Conservation (phyloP, 2,797 vertebrate species). For the Gambusia yucatana region DNA sequence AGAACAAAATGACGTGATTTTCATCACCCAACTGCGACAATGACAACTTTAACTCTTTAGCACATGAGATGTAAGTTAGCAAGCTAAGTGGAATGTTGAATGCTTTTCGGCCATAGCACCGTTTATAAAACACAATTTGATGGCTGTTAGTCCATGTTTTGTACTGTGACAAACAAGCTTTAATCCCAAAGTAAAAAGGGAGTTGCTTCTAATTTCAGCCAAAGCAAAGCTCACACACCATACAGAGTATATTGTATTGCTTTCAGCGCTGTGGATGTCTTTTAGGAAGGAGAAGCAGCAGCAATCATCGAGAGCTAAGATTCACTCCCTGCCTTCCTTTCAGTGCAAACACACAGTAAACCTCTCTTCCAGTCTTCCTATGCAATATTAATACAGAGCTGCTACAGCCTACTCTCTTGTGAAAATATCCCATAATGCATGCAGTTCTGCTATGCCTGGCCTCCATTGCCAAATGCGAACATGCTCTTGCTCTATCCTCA, state of each 20-base stretch:
- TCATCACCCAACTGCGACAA: no score
- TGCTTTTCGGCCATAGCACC: no score
- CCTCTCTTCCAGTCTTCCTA: constrained; percentile 26
- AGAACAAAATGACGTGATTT: no score
- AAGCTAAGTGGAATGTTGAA: not conserved
- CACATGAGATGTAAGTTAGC: not conserved
- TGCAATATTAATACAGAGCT: constrained; percentile 57
- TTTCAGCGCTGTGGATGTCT: constrained; percentile 1
- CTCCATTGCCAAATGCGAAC: constrained; percentile 37
- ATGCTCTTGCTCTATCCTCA: constrained; percentile 29
- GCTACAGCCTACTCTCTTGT: constrained; percentile 49
- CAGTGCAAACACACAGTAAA: constrained; percentile 2
- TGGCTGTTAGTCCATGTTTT: not conserved
- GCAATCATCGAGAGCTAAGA: constrained; percentile 41
- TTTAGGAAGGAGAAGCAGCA: constrained; percentile 41
- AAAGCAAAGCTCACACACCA: not conserved
- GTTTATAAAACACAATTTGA: not conserved
- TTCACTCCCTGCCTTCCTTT: constrained; percentile 30
- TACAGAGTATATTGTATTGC: not conserved
- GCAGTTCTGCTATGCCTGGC: constrained; percentile 42
- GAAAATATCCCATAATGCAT: constrained; percentile 68
- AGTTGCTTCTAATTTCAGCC: not conserved
- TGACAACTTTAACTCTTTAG: not conserved
- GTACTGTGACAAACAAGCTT: not conserved
- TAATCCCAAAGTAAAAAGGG: not conserved